phyloP scores from a whole-genome alignment of 2,888 invertebrate species.

The Pristionchus fissidentatus region DNA sequence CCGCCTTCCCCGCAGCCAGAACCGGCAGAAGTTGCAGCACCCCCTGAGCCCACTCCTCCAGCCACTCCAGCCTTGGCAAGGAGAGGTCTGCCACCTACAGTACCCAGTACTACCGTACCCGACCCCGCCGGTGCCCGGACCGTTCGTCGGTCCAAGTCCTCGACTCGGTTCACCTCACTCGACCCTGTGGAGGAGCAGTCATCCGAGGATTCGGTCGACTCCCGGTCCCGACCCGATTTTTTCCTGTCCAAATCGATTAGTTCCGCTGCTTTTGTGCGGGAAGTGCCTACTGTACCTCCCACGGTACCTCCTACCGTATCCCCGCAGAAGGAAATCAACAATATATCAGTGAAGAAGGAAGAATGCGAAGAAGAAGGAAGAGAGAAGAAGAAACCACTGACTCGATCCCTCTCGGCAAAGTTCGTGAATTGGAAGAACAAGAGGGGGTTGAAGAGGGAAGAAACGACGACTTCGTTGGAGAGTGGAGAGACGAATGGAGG shows the following conservation, averaged over 20 bases:
- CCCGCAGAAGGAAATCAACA: too few relatives aligned
- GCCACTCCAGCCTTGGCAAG: background rate
- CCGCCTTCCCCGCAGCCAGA: too few relatives aligned
- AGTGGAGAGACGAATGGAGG: background rate
- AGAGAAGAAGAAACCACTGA: background rate
- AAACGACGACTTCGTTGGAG: background rate
- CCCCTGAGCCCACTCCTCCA: background rate
- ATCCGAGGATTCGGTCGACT: conserved; percentile 13
- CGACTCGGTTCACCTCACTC: background rate
- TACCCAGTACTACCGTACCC: background rate
- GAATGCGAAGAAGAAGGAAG: background rate
- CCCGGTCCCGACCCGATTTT: background rate
- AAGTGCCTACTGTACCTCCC: too few relatives aligned
- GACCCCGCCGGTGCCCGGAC: background rate
- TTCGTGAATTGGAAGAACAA: too few relatives aligned
- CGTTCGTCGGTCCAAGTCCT: conserved; percentile 6
- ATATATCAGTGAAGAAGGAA: background rate
- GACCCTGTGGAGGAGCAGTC: conserved; percentile 15
- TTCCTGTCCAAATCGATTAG: too few relatives aligned
- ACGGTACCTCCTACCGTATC: too few relatives aligned
- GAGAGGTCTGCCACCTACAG: background rate
- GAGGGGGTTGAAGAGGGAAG: background rate
- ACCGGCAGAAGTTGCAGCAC: too few relatives aligned
- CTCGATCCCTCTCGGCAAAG: background rate
- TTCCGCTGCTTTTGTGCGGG: too few relatives aligned